Base-by-base conservation (phyloP, 2,888 invertebrate genomes). In the Epirrhoe tristata region DNA sequence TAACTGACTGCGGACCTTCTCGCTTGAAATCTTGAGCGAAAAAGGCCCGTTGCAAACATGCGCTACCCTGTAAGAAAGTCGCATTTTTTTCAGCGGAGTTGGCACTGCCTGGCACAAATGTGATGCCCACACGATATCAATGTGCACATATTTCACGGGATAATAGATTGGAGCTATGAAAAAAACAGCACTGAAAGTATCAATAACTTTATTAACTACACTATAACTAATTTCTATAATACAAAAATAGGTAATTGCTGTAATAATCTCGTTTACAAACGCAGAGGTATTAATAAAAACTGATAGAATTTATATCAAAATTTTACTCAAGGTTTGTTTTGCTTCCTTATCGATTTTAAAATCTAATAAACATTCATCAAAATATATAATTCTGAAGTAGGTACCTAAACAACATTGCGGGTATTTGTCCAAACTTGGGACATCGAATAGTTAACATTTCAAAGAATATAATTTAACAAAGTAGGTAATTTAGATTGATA, bases 151-250 rank as follows among this genome's bases (percentile, higher is more conserved):
- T 50, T 17, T 54, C 14, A 48, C 48, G 57, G 63, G 65, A 62
- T 59, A 67, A 53, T 70, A 36, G 32, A 59, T 32, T 51, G 43
- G 51, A 24, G 52, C 17, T 53, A 57, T 59, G n/a, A 69, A 76
- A 71, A 54, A 69, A 82, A 76, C 70, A 12, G 17, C 12, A 61
- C 69, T 67, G 72, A 67, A 77, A 80, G 79, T 82, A 77, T 80
- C 81, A 84, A 76, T 78, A 77, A 82, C 81, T 90, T 90, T 89
- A 90, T 81, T 88, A 77, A 80, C 74, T 85, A 86, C 77, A 77
- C 34, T 81, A 76, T 73, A 66, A 75, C 75, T 78, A 78, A 67
- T 72, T 70, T 74, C 70, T 78, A 77, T 80, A 79, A 77, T 63
- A 84, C 81, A 84, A 86, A 83, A 84, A 83, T 84, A 68, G 51